Percentiles rank a stretch among this genome's conserved stretches.
phyloP scores from a whole-genome alignment of 2,113 vertebrate species.

The Nothoprocta pentlandii region DNA sequence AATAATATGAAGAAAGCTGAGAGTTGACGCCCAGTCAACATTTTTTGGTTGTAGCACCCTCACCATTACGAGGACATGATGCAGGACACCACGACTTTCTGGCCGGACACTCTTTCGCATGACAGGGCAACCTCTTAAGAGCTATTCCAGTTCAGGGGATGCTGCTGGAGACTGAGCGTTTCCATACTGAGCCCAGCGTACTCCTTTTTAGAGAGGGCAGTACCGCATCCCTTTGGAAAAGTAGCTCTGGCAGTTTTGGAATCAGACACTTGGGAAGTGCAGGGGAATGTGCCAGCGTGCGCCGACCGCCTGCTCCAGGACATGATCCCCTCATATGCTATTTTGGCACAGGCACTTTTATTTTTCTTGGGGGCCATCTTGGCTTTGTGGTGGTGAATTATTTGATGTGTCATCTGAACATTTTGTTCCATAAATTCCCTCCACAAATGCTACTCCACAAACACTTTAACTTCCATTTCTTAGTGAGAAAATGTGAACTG shows the following conservation, averaged over 20 bases:
- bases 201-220: not conserved
- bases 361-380: not conserved
- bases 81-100: too few relatives aligned
- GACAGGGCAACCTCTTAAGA: not conserved
- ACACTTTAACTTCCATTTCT: not conserved
- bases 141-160: not conserved
- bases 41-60: not conserved
- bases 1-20: not conserved
- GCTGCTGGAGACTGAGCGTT: not conserved
- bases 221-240: not conserved
- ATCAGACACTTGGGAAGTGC: accelerated
- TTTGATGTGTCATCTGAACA: not conserved
- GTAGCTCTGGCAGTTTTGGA: not conserved
- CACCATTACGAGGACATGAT: not conserved
- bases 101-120: too few relatives aligned
- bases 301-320: accelerated
- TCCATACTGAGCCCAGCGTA: not conserved
- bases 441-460: not conserved
- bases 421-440: not conserved
- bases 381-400: not conserved
- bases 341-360: not conserved
- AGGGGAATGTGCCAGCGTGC: not conserved
- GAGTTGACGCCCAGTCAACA: not conserved
- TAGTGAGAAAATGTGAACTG: not conserved
- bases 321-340: not conserved